Evolutionary conservation across 2,113 vertebrate species (phyloP).

Genomic region (Psophia crepitans): DNA sequence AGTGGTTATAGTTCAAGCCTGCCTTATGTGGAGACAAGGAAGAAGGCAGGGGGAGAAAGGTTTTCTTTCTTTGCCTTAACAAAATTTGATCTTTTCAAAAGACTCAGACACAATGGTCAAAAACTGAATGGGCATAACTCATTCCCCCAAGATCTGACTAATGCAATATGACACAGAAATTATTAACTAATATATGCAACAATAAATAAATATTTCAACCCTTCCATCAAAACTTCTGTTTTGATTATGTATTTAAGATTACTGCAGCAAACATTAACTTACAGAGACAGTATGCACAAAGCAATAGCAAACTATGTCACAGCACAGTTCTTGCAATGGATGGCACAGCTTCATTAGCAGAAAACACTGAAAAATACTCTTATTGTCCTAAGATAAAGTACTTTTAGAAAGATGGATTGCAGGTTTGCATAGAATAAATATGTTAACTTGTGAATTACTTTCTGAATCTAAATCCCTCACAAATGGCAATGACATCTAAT

Average conservation of each 20-base stretch:
- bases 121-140: neutral
- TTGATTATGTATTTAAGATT: neutral
- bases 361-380: neutral
- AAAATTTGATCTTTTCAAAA: neutral
- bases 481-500: neutral
- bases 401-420: neutral
- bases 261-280: neutral
- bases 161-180: neutral
- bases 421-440: neutral
- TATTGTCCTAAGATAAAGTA: neutral
- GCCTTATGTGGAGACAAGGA: neutral
- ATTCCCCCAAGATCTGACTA: neutral
- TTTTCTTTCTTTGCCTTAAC: neutral
- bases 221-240: neutral
- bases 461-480: neutral
- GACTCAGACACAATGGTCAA: neutral
- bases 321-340: neutral
- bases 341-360: neutral
- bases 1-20: neutral
- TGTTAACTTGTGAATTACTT: neutral
- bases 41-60: neutral
- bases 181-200: neutral
- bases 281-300: neutral
- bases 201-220: neutral
- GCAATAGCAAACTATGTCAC: neutral